Base-by-base conservation (phyloP, 2,113 vertebrate species). In the Vanacampus margaritifer region DNA sequence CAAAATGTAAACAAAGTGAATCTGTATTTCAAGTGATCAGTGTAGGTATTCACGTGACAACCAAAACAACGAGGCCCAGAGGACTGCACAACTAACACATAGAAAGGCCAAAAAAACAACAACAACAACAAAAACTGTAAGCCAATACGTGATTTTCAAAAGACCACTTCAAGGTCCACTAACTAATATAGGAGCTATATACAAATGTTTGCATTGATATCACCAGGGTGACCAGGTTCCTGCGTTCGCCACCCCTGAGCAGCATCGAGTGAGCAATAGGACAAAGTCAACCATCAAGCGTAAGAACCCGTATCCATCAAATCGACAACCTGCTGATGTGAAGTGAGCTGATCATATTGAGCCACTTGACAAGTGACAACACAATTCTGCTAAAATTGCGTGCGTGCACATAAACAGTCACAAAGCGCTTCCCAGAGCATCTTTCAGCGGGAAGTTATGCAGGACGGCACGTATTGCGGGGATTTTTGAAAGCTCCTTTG, bases 401-500 rank as follows among this genome's bases (percentile, higher is more conserved):
- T 62, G 12, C 13, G 23, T 43, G 14, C 43, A 26, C 23, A 62
- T 62, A 62, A 43, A 62, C 60, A 43, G n/a, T 43, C 37, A 26
- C 12, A 45, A 43, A 9, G 39, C 26, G 60, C 36, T 61, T 23
- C 35, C 23, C 21, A 61, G 36, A 39, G 13, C 37, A 61, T 41
- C 7, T 39, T 61, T 39, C 36, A 41, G 35, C 0, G 12, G 36
- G 36, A 36, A 61, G 21, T 62, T 26, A 16, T 43, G 14, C 23
- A 17, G 37, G 60, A 43, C 16, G 23, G 7, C 60, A 10, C 5
- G 39, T 43, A 43, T 62, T 43, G 23, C 43, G 60, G n/a, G 60
- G 60, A 62, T 62, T 62, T 62, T 62, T 43, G 37, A 62, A 62
- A 62, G 60, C 39, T 41, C n/a, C 60, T 62, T 61, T 39, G 37